Evolutionary conservation across 1,140 invertebrate species (phyloP), one percentile per base, ranked within the genome.

Genomic region (Drosophila triauraria): DNA sequence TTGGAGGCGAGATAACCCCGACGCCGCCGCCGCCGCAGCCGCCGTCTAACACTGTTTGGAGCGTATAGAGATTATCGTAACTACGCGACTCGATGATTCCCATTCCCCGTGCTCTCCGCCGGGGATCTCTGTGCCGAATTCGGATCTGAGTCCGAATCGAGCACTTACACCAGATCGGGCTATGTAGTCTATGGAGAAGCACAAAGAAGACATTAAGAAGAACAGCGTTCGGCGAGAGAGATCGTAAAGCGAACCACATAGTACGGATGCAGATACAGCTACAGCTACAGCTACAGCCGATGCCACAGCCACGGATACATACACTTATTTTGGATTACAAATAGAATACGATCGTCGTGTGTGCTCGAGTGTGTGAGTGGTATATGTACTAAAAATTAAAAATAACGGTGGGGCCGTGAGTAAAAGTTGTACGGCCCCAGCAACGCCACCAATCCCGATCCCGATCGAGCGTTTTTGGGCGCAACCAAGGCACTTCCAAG

Each of bases 251-350:
- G 83, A 83, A 87, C 80, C 84, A 77, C 76, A 80, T 86, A 77
- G 75, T 78, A 78, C 44, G 58, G 75, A 78, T 62, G 61, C 64
- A 78, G 65, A 71, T 62, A 70, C 64, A 69, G 72, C 76, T 61
- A 77, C 56, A 77, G 54, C 40, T 51, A 72, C 63, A 46, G 35
- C 54, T 35, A 46, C 54, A 64, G 44, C n/a, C 61, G 61, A 61
- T 71, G 56, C 42, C 13, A 57, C 54, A 77, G 67, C 42, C 46
- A 58, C 60, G 62, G 51, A 57, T 72, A 85, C 75, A 79, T 88
- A 80, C 80, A 87, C 69, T 87, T 88, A 79, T 87, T 86, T 87
- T 87, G 83, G 83, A 87, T 87, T 87, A 87, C 83, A 87, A 87
- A 87, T 87, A 88, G 83, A 87, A 87, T 88, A 87, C 83, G 83